Conservation (phyloP, 2,797 vertebrate species). For the Poecilia picta region DNA sequence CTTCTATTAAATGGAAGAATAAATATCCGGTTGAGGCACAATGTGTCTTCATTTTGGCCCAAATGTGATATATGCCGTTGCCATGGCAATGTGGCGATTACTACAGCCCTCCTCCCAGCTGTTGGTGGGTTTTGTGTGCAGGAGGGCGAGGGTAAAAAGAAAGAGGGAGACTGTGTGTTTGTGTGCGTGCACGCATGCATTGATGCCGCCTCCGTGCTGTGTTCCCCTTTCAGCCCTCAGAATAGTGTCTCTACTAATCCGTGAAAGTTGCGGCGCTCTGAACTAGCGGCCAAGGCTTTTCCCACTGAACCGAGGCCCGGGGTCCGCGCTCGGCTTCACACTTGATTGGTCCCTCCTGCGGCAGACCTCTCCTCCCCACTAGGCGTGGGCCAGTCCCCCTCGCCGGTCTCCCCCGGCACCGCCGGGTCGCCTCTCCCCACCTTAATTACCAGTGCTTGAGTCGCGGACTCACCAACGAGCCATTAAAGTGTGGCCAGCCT, state of each 20-base stretch:
- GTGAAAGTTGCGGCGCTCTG: constrained; percentile 98
- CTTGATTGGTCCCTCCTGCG: constrained; percentile 96
- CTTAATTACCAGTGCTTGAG: constrained; percentile 88
- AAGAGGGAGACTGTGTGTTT: constrained; percentile 64
- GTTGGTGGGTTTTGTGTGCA: constrained; percentile 89
- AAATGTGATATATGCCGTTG: constrained; percentile 95
- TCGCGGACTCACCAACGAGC: constrained; percentile 76
- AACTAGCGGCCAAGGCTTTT: constrained; percentile 95
- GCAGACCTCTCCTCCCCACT: constrained; percentile 87
- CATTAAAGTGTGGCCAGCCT: constrained; percentile 69
- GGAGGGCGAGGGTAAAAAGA: constrained; percentile 48
- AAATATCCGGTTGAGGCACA: constrained; percentile 81
- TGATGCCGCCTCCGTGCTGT: constrained; percentile 99
- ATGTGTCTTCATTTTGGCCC: constrained; percentile 94
- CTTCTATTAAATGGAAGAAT: constrained; percentile 77
- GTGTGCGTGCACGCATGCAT: constrained; percentile 84
- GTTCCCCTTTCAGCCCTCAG: constrained; percentile 93
- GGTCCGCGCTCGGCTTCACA: constrained; percentile 95
- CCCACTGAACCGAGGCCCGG: constrained; percentile 95
- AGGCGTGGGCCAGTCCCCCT: constrained; percentile 91
- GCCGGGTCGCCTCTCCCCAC: constrained; percentile 91
- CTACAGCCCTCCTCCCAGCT: constrained; percentile 94
- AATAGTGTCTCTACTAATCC: constrained; percentile 99
- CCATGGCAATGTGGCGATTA: constrained; percentile 94
- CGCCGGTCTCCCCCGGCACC: constrained; percentile 86